A percentile compares a stretch with the other conserved stretches of the same genome.
Evolutionary conservation across 2,113 vertebrate species (phyloP).

Genomic region (Rhynchopsitta pachyrhyncha): DNA sequence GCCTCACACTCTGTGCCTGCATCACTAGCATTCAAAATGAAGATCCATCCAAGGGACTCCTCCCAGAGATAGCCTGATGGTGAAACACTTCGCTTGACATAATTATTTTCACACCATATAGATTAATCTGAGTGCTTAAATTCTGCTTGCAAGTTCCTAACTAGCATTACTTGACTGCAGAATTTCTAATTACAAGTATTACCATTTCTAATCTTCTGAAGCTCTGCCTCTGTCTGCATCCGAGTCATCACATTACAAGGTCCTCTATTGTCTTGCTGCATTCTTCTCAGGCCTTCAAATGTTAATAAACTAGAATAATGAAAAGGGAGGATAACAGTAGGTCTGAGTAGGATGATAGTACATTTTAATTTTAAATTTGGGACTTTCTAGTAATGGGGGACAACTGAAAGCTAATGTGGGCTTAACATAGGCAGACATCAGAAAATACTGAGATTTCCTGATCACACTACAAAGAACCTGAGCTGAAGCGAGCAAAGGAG

Average conservation of each 20-base stretch:
- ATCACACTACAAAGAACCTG: neutral
- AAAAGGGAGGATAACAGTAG: neutral
- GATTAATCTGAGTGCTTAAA: conserved; percentile 23
- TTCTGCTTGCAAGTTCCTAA: neutral
- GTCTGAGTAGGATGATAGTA: neutral
- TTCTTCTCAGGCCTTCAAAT: neutral
- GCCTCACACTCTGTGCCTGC: accelerated
- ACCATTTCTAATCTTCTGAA: conserved; percentile 27
- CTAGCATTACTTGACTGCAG: neutral
- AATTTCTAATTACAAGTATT: conserved; percentile 6
- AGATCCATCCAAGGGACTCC: neutral
- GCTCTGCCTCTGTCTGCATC: neutral
- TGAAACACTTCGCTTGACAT: neutral
- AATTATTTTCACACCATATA: conserved; percentile 20
- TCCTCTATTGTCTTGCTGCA: neutral
- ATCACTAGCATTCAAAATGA: neutral
- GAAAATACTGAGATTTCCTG: neutral
- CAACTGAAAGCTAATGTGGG: neutral
- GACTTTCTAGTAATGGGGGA: neutral
- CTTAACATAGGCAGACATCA: neutral
- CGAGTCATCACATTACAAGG: neutral
- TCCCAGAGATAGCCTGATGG: neutral
- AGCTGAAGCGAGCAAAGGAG: neutral
- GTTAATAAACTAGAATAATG: neutral
- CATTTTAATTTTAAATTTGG: neutral